Percentiles rank a stretch among this genome's conserved stretches.
These are phyloP conservation scores for Leucophenga varia DNA, from an alignment of 1,140 invertebrate species.

Conservation along the genomic window DNA sequence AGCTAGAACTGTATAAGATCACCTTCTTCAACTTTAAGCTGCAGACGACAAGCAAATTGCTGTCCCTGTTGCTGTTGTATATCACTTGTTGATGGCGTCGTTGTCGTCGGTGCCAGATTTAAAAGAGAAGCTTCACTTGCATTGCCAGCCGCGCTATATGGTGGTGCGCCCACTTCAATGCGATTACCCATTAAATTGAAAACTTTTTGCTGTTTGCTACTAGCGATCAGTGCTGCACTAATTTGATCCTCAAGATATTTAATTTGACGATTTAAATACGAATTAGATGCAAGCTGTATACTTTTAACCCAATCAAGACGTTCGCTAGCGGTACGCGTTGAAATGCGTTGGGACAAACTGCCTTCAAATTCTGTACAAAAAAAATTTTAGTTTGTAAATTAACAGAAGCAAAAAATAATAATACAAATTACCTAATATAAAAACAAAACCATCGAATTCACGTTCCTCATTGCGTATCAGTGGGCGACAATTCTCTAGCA, in stretches of 20 bases:
- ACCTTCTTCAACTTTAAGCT: slow-evolving; percentile 61
- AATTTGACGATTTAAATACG: slow-evolving; percentile 76
- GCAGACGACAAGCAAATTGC: slow-evolving; percentile 2
- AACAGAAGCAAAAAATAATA: neutral
- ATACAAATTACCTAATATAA: slow-evolving; percentile 66
- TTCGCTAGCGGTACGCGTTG: slow-evolving; percentile 76
- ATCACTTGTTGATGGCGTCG: neutral
- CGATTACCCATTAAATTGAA: slow-evolving; percentile 40
- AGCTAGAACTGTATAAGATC: slow-evolving; percentile 54
- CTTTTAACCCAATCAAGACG: slow-evolving; percentile 84
- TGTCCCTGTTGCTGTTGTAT: slow-evolving; percentile 13
- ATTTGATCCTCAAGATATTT: slow-evolving; percentile 66
- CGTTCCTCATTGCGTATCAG: slow-evolving; percentile 58
- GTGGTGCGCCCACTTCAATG: slow-evolving; percentile 33
- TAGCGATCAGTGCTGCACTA: slow-evolving; percentile 48
- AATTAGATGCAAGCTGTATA: slow-evolving; percentile 82
- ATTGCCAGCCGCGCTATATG: neutral
- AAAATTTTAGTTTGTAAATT: neutral
- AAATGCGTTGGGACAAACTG: slow-evolving; percentile 76
- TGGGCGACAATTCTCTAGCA: slow-evolving; percentile 82
- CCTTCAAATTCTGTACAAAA: slow-evolving; percentile 77
- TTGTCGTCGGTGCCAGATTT: neutral
- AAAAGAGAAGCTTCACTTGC: slow-evolving; percentile 8
- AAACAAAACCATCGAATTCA: slow-evolving; percentile 62
- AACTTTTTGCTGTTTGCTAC: neutral